Percentiles rank a stretch among this genome's conserved stretches.
Conservation (phyloP, 2,113 vertebrate species). For the Pipa parva region DNA sequence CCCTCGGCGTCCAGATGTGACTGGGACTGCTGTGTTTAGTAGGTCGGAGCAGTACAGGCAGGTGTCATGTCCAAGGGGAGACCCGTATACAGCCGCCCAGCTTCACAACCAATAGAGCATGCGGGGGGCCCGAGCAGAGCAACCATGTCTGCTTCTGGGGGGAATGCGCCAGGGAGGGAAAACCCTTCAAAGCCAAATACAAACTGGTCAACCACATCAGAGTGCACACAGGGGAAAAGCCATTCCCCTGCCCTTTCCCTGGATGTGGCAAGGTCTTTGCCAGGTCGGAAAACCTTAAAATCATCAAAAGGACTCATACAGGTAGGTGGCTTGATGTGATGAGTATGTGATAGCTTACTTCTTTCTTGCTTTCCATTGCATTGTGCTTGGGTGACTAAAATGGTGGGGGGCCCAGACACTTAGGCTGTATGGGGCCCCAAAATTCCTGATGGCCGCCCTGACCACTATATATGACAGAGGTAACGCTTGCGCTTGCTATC, state of each 20-base stretch:
- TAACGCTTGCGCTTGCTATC: no score
- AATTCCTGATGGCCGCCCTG: no score
- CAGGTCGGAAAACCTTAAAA: slow-evolving; percentile 93
- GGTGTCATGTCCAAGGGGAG: slow-evolving; percentile 77
- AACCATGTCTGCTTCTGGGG: slow-evolving; percentile 94
- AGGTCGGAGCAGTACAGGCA: slow-evolving; percentile 84
- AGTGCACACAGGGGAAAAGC: slow-evolving; percentile 91
- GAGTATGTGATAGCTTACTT: no score
- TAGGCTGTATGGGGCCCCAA: no score
- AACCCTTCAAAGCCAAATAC: slow-evolving; percentile 97
- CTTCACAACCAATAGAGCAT: slow-evolving; percentile 91
- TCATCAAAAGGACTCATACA: slow-evolving; percentile 96
- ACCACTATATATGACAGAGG: no score
- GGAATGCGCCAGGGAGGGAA: slow-evolving; percentile 91
- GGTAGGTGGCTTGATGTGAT: slow-evolving; percentile 80
- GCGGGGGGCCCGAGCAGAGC: slow-evolving; percentile 95
- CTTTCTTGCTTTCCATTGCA: no score
- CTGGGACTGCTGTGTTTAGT: no score
- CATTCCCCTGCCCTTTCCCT: slow-evolving; percentile 89
- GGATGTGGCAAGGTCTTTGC: slow-evolving; percentile 94
- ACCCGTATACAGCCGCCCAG: slow-evolving; percentile 83
- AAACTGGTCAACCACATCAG: slow-evolving; percentile 96
- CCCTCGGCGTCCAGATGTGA: slow-evolving; percentile 91
- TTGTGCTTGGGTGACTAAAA: no score
- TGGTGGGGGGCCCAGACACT: no score